These are phyloP conservation scores for Troides oblongomaculatus DNA, from an alignment of 2,888 invertebrate species.

Conservation along the genomic window DNA sequence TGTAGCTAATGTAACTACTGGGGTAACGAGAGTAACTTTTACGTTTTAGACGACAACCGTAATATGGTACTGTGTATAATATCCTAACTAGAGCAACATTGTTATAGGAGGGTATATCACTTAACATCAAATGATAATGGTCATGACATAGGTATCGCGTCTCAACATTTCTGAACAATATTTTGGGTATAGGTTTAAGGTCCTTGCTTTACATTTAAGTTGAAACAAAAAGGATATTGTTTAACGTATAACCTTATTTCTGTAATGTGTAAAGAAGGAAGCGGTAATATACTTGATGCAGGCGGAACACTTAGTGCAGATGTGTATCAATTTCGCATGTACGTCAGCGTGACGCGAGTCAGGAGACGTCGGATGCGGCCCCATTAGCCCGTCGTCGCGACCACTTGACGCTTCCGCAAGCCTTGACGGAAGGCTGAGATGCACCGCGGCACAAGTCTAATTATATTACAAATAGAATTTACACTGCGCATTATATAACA, in stretches of 20 bases:
- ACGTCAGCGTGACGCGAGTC: conserved; percentile 45
- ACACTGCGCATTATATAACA: conserved; percentile 1
- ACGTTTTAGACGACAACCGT: too few species aligned
- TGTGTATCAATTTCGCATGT: conserved; percentile 33
- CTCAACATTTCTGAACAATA: too few species aligned
- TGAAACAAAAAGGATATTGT: too few species aligned
- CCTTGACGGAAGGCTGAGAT: conserved; percentile 41
- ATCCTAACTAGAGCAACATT: too few species aligned
- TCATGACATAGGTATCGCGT: too few species aligned
- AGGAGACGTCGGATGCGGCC: conserved; percentile 54
- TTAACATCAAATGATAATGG: too few species aligned
- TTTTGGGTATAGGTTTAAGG: too few species aligned
- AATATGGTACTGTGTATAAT: too few species aligned
- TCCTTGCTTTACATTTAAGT: too few species aligned
- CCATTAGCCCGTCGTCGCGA: conserved; percentile 57
- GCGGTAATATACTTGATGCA: background rate
- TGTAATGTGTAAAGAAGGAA: background rate
- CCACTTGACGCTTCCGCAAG: conserved; percentile 56
- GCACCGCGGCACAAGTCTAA: conserved; percentile 33
- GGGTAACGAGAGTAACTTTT: too few species aligned
- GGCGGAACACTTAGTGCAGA: conserved; percentile 5
- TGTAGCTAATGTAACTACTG: too few species aligned
- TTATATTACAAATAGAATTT: conserved; percentile 16
- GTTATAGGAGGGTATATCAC: too few species aligned
- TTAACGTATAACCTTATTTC: background rate